These are phyloP conservation scores for Pelecanoides urinatrix DNA, from an alignment of 2,113 vertebrate species.

Conservation along the genomic window DNA sequence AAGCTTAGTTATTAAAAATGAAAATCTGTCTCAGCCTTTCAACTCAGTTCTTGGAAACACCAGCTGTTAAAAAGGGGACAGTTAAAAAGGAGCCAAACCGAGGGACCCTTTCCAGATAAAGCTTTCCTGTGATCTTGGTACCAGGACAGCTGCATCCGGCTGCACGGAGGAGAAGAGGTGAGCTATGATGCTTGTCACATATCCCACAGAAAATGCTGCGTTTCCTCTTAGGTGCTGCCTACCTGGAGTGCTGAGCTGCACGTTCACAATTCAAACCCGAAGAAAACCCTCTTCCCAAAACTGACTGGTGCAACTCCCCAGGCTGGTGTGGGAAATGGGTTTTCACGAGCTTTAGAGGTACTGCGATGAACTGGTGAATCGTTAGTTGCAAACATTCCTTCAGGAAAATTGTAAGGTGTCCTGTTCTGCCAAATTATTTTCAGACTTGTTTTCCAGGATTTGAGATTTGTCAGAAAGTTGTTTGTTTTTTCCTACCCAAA, in stretches of 20 bases:
- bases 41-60: constrained; percentile 52
- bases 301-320: neutral
- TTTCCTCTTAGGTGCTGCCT: neutral
- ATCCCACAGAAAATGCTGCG: neutral
- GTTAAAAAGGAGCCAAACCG: neutral
- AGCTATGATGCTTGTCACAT: neutral
- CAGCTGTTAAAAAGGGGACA: constrained; percentile 45
- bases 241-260: neutral
- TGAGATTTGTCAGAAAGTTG: neutral
- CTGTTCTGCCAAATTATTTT: neutral
- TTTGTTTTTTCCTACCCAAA: neutral
- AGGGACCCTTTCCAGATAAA: neutral
- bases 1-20: constrained; percentile 70
- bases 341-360: neutral
- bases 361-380: neutral
- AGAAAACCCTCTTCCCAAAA: neutral
- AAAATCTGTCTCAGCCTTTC: constrained; percentile 62
- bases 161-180: constrained; percentile 29
- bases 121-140: neutral
- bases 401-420: neutral
- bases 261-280: neutral
- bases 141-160: neutral
- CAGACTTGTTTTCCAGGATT: neutral
- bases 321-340: neutral
- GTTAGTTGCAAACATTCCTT: neutral